Evolutionary conservation across 2,113 vertebrate genomes (phyloP).

Genomic region (Speoplatyrhinus poulsoni): DNA sequence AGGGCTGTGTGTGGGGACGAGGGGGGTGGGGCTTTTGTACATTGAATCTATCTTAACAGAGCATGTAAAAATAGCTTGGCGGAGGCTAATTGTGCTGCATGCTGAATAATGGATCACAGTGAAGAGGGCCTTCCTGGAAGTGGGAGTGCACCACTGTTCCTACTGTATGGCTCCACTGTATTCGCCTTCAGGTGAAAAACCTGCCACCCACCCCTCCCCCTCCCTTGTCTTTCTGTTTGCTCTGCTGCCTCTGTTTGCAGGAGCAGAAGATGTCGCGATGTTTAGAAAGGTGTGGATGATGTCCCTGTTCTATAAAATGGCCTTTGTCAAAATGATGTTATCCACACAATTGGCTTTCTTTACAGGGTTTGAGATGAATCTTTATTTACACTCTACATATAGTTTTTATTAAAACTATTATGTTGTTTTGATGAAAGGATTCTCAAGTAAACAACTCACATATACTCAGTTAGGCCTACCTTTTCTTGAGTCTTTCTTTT

Average conservation of each 20-base stretch:
- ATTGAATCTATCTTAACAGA: conserved; percentile 70
- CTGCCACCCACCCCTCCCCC: conserved; percentile 53
- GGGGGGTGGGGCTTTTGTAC: conserved; percentile 55
- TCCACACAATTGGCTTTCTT: too few relatives aligned
- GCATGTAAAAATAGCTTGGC: conserved; percentile 74
- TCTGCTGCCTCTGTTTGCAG: not conserved
- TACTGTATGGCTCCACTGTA: conserved; percentile 52
- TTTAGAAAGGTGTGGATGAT: conserved; percentile 4
- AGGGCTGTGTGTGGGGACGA: not conserved
- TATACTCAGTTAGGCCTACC: not conserved
- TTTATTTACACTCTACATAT: too few relatives aligned
- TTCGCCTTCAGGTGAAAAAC: conserved; percentile 78
- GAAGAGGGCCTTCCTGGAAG: conserved; percentile 76
- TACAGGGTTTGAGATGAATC: too few relatives aligned
- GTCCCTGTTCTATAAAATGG: too few relatives aligned
- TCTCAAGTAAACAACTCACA: not conserved
- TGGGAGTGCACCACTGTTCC: conserved; percentile 63
- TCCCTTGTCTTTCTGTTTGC: conserved; percentile 7
- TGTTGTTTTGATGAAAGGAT: not conserved
- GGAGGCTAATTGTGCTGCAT: conserved; percentile 77
- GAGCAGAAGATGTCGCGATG: not conserved
- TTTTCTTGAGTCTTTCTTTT: not conserved
- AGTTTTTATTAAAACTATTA: too few relatives aligned
- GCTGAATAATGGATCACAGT: conserved; percentile 80
- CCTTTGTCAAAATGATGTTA: too few relatives aligned